phyloP scores from a whole-genome alignment of 2,797 vertebrate genomes.

The Pangasius macronema region DNA sequence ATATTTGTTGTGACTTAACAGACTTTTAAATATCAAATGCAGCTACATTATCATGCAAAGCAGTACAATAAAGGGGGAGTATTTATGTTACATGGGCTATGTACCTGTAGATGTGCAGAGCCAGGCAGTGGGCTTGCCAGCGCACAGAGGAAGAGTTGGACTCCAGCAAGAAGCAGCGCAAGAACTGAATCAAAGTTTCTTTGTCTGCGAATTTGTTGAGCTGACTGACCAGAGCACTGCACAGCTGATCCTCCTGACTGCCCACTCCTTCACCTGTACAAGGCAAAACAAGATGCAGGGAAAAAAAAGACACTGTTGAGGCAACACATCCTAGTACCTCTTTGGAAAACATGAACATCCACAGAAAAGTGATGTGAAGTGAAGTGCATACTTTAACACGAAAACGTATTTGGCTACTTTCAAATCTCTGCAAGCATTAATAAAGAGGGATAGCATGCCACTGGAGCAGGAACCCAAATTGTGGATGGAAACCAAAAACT shows the following conservation, averaged over 20 bases:
- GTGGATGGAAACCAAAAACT: not conserved
- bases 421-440: not conserved
- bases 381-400: not conserved
- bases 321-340: not conserved
- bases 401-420: not conserved
- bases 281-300: not conserved
- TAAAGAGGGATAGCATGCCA: not conserved
- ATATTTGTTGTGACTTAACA: not conserved
- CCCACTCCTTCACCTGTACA: conserved; percentile 83
- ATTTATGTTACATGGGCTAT: not conserved
- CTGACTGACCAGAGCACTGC: conserved; percentile 94
- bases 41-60: not conserved
- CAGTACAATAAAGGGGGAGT: not conserved
- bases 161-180: conserved; percentile 95
- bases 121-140: conserved; percentile 97
- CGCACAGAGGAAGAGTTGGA: conserved; percentile 96
- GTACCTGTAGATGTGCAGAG: conserved; percentile 97
- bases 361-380: not conserved
- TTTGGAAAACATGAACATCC: not conserved
- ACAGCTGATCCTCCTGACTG: conserved; percentile 96
- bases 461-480: not conserved
- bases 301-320: not conserved
- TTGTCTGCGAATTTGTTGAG: conserved; percentile 98
- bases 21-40: not conserved
- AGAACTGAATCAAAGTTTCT: conserved; percentile 95